A percentile compares a stretch with the other conserved stretches of the same genome.
Evolutionary conservation across 2,797 vertebrate species (phyloP).

Genomic region (Anolis apletophallus): DNA sequence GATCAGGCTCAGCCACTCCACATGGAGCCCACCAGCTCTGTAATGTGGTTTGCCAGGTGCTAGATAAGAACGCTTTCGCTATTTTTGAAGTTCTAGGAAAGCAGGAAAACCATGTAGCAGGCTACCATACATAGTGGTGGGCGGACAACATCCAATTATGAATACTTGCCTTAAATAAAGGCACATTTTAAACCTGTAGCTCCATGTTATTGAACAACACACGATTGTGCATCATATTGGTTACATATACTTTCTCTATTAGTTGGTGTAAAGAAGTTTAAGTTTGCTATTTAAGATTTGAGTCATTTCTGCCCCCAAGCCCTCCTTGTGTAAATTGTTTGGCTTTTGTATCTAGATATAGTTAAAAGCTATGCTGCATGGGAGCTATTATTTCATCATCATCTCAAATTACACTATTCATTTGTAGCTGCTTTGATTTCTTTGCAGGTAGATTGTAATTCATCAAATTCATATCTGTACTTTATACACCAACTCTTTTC

Average conservation of each 20-base stretch:
- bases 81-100: not conserved
- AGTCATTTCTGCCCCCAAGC: not conserved
- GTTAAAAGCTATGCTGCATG: slow-evolving; percentile 2
- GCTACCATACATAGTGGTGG: not conserved
- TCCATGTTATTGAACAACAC: not conserved
- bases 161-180: not conserved
- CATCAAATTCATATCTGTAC: slow-evolving; percentile 3
- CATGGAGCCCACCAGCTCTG: not conserved
- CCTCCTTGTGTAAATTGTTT: not conserved
- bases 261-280: not conserved
- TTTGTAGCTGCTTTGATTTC: not conserved
- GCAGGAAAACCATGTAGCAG: not conserved
- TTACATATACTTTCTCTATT: slow-evolving; percentile 3
- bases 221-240: not conserved
- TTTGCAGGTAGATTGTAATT: not conserved
- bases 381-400: not conserved
- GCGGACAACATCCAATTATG: too few relatives aligned
- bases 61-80: not conserved
- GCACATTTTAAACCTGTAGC: not conserved
- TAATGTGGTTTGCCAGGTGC: not conserved
- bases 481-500: not conserved
- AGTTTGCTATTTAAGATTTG: not conserved
- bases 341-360: not conserved
- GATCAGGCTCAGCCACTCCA: not conserved
- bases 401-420: not conserved